A percentile compares a stretch with the other conserved stretches of the same genome.
Evolutionary conservation across 2,113 vertebrate genomes (phyloP).

Genomic region (Misgurnus mizolepis): DNA sequence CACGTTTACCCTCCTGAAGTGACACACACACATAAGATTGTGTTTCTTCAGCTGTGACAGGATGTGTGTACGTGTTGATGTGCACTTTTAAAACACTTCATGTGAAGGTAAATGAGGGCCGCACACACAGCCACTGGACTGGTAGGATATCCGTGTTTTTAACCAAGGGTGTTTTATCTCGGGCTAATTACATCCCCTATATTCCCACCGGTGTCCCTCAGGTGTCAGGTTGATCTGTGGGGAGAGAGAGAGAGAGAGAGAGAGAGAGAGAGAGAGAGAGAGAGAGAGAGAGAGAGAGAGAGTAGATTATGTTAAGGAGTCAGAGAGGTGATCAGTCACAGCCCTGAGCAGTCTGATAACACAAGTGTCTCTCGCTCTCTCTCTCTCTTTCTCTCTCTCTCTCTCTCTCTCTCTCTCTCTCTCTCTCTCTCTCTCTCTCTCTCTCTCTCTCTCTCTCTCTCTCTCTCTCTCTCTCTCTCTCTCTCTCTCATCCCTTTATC

Average conservation of each 20-base stretch:
- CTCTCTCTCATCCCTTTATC: constrained; percentile 35
- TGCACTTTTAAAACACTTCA: background rate
- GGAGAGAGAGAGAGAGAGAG: no score
- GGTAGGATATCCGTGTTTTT: constrained; percentile 14
- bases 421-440: no score
- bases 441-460: no score
- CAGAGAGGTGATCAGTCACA: constrained; percentile 39
- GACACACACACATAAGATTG: background rate
- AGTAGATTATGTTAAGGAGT: constrained; percentile 49
- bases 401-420: no score
- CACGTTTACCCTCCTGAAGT: no score
- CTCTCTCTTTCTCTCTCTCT: no score
- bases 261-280: no score
- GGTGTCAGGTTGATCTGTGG: background rate
- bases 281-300: constrained; percentile 5
- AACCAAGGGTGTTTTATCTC: constrained; percentile 29
- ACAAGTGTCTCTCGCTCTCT: constrained; percentile 3
- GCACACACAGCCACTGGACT: constrained; percentile 3
- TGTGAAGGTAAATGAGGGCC: constrained; percentile 36
- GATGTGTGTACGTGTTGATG: constrained; percentile 16
- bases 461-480: background rate
- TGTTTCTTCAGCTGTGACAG: constrained; percentile 17
- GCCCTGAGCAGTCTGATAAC: constrained; percentile 29
- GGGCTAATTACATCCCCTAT: constrained; percentile 34
- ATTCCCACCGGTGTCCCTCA: constrained; percentile 20